phyloP scores from a whole-genome alignment of 2,888 invertebrate genomes.

The Seira ritae region DNA sequence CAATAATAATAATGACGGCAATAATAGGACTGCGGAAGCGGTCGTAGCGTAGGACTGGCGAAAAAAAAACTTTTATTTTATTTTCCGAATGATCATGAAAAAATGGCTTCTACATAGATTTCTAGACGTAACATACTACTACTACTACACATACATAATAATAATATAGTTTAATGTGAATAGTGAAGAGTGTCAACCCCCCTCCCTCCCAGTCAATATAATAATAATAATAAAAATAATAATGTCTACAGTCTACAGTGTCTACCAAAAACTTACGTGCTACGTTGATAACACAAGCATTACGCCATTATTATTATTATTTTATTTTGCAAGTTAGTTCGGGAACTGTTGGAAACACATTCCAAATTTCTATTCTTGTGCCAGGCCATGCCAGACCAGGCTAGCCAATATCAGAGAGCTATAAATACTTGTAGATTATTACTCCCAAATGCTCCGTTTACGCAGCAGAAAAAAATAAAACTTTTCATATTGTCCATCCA shows the following conservation, averaged over 20 bases:
- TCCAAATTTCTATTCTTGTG: too few species aligned
- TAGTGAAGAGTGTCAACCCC: neutral
- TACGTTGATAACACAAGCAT: neutral
- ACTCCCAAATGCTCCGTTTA: too few species aligned
- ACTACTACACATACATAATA: neutral
- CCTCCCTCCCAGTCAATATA: constrained; percentile 54
- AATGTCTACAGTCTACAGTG: constrained; percentile 24
- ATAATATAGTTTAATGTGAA: neutral
- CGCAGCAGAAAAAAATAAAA: too few species aligned
- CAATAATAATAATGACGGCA: constrained; percentile 61
- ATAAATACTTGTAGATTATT: too few species aligned
- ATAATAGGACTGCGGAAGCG: constrained; percentile 50
- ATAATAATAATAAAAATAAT: constrained; percentile 54
- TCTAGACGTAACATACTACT: too few species aligned
- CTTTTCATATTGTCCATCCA: too few species aligned
- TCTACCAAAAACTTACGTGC: too few species aligned
- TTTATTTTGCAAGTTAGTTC: too few species aligned
- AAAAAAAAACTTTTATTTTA: constrained; percentile 41
- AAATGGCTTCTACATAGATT: neutral
- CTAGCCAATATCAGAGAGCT: too few species aligned
- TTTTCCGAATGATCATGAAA: constrained; percentile 13
- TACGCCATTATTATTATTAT: neutral
- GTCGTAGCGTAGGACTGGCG: constrained; percentile 40
- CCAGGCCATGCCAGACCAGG: too few species aligned
- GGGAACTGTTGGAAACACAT: too few species aligned